Conservation (phyloP, 2,797 vertebrate genomes). For the Poeciliopsis presidionis region DNA sequence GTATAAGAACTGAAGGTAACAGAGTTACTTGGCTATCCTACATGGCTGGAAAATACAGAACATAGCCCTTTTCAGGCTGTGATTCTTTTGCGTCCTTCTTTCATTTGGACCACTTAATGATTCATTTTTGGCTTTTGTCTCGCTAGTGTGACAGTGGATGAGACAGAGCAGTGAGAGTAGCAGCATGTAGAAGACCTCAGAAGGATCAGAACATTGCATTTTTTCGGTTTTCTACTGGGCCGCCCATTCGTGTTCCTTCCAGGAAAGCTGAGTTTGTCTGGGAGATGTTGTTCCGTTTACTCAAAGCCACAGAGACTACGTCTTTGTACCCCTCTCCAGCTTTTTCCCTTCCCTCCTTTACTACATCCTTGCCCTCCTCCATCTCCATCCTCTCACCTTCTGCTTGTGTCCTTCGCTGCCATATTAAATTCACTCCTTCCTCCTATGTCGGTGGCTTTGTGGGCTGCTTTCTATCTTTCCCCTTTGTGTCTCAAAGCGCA, state of each 20-base stretch:
- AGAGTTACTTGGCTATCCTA: too few species aligned
- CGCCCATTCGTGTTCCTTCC: conserved; percentile 67
- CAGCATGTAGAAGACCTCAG: conserved; percentile 59
- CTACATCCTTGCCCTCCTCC: conserved; percentile 39
- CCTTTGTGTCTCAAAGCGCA: conserved; percentile 42
- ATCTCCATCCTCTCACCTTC: conserved; percentile 16
- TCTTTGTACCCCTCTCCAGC: conserved; percentile 7
- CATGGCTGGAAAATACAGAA: not conserved
- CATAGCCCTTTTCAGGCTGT: not conserved
- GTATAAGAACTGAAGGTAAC: too few species aligned
- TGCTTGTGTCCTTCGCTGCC: conserved; percentile 28
- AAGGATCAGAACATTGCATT: conserved; percentile 44
- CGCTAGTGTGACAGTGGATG: conserved; percentile 10
- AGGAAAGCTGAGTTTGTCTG: conserved; percentile 66
- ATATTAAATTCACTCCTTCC: conserved; percentile 9
- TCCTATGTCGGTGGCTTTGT: conserved; percentile 24
- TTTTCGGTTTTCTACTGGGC: conserved; percentile 35
- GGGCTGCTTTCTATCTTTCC: conserved; percentile 62
- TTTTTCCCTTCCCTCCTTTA: conserved; percentile 28
- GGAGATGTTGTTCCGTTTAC: conserved; percentile 58
- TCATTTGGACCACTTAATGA: not conserved
- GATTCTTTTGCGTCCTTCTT: not conserved
- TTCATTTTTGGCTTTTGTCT: conserved; percentile 18
- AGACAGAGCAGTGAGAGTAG: conserved; percentile 34
- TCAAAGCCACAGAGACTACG: conserved; percentile 57